These are phyloP conservation scores for Diadumene lineata DNA, from an alignment of 92 coral and sea anemone species.

Conservation along the genomic window DNA sequence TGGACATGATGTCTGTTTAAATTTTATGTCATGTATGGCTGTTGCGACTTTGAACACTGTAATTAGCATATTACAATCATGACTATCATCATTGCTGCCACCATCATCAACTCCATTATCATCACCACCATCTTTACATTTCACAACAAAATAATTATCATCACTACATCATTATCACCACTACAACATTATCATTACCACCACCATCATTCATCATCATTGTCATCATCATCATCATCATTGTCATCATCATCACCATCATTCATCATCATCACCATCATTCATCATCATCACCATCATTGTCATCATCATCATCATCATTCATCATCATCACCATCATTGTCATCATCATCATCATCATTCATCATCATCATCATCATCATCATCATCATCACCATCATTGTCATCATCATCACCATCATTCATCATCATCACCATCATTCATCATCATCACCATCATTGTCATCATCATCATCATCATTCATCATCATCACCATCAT, in stretches of 20 bases:
- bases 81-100: no score
- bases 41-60: no score
- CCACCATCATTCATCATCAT: background rate
- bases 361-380: background rate
- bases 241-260: background rate
- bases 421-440: background rate
- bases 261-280: background rate
- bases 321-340: background rate
- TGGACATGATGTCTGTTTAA: no score
- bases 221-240: background rate
- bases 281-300: background rate
- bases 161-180: no score
- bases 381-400: background rate
- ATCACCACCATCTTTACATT: no score
- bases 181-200: background rate
- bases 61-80: no score
- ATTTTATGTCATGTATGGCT: no score
- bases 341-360: no score
- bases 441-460: background rate
- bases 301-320: background rate
- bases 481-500: background rate
- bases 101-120: no score
- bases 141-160: no score
- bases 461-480: background rate
- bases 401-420: constrained; percentile 2